These are phyloP conservation scores for Sepiola atlantica DNA, from an alignment of 2,888 invertebrate species.

Conservation along the genomic window DNA sequence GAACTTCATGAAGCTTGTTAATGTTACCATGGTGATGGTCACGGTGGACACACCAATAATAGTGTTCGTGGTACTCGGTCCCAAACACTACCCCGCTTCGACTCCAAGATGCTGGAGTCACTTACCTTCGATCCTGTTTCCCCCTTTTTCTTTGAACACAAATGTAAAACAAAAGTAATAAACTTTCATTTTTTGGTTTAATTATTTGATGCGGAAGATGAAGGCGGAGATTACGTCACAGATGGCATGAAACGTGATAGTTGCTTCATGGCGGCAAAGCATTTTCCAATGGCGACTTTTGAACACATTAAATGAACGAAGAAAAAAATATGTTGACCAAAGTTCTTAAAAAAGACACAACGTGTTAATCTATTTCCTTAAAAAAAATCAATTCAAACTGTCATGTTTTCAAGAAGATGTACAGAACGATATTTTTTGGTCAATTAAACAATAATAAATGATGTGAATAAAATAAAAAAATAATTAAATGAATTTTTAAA, in stretches of 20 bases:
- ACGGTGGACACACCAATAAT: neutral
- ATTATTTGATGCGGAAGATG: neutral
- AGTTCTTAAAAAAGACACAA: neutral
- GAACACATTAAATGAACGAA: neutral
- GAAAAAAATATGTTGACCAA: neutral
- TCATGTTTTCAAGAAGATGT: neutral
- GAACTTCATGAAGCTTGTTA: neutral
- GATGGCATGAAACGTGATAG: neutral
- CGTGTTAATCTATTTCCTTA: neutral
- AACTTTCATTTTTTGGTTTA: neutral
- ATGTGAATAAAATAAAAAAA: neutral
- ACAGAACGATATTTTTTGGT: neutral
- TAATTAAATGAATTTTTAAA: neutral
- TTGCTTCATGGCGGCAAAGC: neutral
- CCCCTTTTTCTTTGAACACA: neutral
- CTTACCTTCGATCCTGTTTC: neutral
- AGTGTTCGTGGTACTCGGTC: neutral
- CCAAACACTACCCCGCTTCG: neutral
- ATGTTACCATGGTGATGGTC: neutral
- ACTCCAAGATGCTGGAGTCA: neutral
- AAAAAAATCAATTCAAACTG: neutral
- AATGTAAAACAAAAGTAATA: neutral
- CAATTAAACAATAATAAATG: neutral
- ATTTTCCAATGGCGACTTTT: neutral
- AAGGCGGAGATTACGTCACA: neutral